Evolutionary conservation across 2,113 vertebrate genomes (phyloP).

Genomic region (Nanorana parkeri): DNA sequence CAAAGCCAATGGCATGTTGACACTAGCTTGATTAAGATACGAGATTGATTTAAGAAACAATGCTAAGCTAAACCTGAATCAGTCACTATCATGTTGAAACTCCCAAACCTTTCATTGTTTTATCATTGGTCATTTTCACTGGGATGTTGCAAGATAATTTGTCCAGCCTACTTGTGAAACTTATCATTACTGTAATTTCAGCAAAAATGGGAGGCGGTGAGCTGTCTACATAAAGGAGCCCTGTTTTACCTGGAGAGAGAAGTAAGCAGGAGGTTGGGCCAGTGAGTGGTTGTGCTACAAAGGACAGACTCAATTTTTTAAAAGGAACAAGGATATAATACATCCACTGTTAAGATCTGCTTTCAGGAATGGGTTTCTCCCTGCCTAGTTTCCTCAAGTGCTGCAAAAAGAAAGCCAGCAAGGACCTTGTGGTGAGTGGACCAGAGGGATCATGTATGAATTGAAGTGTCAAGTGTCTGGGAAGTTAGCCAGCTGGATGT

Average conservation of each 20-base stretch:
- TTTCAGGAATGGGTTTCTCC: constrained; percentile 37
- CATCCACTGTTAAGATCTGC: neutral
- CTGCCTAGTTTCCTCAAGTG: constrained; percentile 41
- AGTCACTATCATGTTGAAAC: constrained; percentile 13
- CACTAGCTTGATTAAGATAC: neutral
- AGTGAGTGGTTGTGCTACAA: neutral
- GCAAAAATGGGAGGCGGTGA: constrained; percentile 39
- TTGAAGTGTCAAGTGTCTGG: neutral
- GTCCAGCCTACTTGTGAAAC: constrained; percentile 28
- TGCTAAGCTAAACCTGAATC: neutral
- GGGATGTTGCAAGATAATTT: constrained; percentile 33
- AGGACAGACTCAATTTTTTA: constrained; percentile 13
- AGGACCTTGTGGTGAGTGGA: constrained; percentile 46
- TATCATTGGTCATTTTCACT: constrained; percentile 4
- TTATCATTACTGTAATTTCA: constrained; percentile 12
- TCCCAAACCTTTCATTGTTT: constrained; percentile 22
- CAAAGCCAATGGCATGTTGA: neutral
- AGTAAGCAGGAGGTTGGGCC: constrained; percentile 9
- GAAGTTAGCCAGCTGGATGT: neutral
- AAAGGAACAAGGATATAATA: constrained; percentile 3
- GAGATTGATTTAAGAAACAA: neutral
- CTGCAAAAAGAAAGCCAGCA: constrained; percentile 40
- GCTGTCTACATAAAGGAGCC: constrained; percentile 30
- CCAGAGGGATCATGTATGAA: neutral
- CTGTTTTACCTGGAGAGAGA: neutral